Evolutionary conservation across 2,888 invertebrate species (phyloP), one percentile per base, ranked within the genome.

Genomic region (Melipona beecheii): DNA sequence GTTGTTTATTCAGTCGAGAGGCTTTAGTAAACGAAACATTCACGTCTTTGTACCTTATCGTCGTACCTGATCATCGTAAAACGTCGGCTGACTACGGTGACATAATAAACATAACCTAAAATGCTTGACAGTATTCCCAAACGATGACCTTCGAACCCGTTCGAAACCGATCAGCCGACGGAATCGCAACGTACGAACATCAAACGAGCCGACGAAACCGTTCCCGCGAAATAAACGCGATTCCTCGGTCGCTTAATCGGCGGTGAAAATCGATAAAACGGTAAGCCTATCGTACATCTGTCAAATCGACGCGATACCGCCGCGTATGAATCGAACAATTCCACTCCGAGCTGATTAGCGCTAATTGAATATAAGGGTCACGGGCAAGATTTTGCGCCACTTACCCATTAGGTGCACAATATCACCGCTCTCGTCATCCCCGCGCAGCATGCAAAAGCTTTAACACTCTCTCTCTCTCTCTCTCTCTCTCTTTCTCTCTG

Each of bases 51-150:
- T 31, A n/a, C n/a, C n/a, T n/a, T n/a, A 5, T 17, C 56, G 4
- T 58, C 11, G 4, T 6, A 17, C 3, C 13, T 1, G 49, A 27
- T 2, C 49, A 31, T 52, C 49, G 17, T 6, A 24, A 72, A 68
- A n/a, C 27, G 49, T 52, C 4, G 2, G 24, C 71, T 27, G 70
- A 65, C 66, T 60, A 84, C 54, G 17, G 6, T 68, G 69, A 79
- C 71, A 88, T 52, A 54, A 78, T 80, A 83, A 88, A 88, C 86
- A 88, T 87, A 87, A 87, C 87, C 87, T 87, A 65, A 78, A 83
- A 78, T 24, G 49, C 43, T 70, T 78, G 79, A 60, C 85, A 75
- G 24, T 72, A 66, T 65, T 52, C 71, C 36, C 72, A 31, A 54
- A n/a, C 6, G 9, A 17, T 50, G 69, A 65, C 75, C 80, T 85